phyloP scores from a whole-genome alignment of 2,797 vertebrate species.

The Sebastes reedi region DNA sequence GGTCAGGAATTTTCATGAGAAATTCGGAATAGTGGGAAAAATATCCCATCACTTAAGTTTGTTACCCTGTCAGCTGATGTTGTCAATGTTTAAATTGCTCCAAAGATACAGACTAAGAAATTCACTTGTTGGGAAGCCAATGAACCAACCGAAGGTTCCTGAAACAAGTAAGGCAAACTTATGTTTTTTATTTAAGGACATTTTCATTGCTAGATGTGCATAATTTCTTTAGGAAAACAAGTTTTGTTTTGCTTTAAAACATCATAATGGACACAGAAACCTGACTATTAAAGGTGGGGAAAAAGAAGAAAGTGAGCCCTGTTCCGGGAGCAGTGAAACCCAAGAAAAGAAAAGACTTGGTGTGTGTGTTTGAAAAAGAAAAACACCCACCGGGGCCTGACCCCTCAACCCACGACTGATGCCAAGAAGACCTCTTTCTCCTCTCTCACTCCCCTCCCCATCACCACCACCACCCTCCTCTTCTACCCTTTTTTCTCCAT shows the following conservation, averaged over 20 bases:
- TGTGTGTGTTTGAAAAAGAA: constrained; percentile 6
- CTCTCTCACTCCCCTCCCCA: constrained; percentile 1
- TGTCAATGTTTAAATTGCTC: no score
- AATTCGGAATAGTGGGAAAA: neutral
- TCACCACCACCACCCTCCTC: constrained; percentile 5
- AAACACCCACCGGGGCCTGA: constrained; percentile 69
- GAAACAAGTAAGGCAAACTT: neutral
- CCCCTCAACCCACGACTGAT: constrained; percentile 38
- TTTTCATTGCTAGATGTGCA: neutral
- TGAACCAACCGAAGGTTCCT: neutral
- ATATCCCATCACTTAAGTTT: neutral
- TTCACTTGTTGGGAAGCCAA: neutral
- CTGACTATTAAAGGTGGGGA: neutral
- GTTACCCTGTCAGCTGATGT: neutral
- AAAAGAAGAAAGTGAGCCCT: neutral
- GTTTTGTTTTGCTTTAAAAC: neutral
- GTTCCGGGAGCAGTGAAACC: neutral
- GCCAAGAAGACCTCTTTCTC: constrained; percentile 47
- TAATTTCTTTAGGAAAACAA: neutral
- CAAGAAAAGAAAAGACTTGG: neutral
- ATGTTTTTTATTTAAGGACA: neutral
- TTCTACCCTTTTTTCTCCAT: constrained; percentile 21
- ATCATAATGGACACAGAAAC: neutral
- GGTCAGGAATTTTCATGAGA: neutral
- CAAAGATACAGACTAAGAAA: neutral